phyloP scores from a whole-genome alignment of 30 jellyfish, hydroid and myxozoan genomes.

The Aurelia sp. region DNA sequence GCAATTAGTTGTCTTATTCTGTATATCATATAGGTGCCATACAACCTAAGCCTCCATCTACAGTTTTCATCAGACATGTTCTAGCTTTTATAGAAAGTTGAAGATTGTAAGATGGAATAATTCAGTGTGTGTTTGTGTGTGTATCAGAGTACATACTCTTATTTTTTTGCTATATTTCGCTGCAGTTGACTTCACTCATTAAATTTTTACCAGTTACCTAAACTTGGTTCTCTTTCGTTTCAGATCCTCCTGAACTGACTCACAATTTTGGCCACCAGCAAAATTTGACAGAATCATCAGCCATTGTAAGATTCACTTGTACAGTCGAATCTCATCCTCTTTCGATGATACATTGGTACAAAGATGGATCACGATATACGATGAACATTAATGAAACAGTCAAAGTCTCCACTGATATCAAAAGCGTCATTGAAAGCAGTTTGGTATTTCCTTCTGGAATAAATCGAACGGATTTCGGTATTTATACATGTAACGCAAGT shows the following conservation, averaged over 20 bases:
- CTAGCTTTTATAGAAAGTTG: too few relatives aligned
- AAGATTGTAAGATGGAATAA: too few relatives aligned
- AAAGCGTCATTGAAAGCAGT: constrained; percentile 15
- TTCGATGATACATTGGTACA: constrained; percentile 46
- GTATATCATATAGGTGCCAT: too few relatives aligned
- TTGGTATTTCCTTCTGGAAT: constrained; percentile 50
- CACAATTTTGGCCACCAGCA: constrained; percentile 25
- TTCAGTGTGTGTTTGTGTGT: too few relatives aligned
- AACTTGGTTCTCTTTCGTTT: neutral
- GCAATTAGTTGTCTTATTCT: too few relatives aligned
- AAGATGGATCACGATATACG: constrained; percentile 27
- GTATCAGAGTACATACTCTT: too few relatives aligned
- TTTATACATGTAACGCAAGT: constrained; percentile 30
- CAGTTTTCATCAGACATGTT: too few relatives aligned
- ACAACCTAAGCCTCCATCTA: too few relatives aligned
- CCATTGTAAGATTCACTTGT: constrained; percentile 14
- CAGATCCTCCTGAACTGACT: constrained; percentile 41
- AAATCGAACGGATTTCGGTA: constrained; percentile 41
- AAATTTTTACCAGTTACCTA: too few relatives aligned
- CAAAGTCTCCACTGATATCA: constrained; percentile 3
- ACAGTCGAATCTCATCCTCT: constrained; percentile 45
- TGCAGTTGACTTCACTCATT: too few relatives aligned
- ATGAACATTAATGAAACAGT: neutral
- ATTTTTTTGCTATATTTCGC: too few relatives aligned
- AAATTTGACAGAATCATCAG: constrained; percentile 45